Conservation (phyloP, 2,888 invertebrate species). For the Saturnia japonica region DNA sequence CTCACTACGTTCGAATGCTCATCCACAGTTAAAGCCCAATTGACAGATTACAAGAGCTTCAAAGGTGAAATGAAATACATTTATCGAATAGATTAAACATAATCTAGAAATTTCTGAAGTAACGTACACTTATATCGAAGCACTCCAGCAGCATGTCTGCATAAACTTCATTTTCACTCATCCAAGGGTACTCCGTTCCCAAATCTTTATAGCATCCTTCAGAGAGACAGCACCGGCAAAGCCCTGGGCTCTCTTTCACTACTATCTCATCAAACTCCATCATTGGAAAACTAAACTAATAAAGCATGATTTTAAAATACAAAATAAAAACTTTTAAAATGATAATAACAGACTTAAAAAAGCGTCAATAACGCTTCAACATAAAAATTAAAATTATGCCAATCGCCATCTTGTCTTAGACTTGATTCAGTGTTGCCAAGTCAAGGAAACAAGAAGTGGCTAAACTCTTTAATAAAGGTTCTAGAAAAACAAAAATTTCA, state of each 20-base stretch:
- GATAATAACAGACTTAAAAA: not conserved
- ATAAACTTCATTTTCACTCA: slow-evolving; percentile 75
- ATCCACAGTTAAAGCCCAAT: not conserved
- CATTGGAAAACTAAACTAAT: slow-evolving; percentile 37
- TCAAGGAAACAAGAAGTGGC: no score
- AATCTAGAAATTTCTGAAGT: not conserved
- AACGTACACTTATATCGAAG: slow-evolving; percentile 75
- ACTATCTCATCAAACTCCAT: slow-evolving; percentile 74
- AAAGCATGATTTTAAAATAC: slow-evolving; percentile 23
- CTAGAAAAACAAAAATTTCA: no score
- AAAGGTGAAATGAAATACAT: not conserved
- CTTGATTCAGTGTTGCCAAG: not conserved
- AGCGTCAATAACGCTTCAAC: slow-evolving; percentile 2
- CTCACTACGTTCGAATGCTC: no score
- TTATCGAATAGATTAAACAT: slow-evolving; percentile 15
- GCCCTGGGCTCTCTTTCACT: slow-evolving; percentile 72
- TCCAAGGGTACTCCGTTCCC: slow-evolving; percentile 69
- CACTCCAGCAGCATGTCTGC: slow-evolving; percentile 76
- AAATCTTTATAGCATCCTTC: slow-evolving; percentile 77
- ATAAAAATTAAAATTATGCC: not conserved
- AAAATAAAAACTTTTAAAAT: no score
- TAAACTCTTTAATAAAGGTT: no score
- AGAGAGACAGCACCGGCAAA: slow-evolving; percentile 76
- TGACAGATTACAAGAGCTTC: not conserved
- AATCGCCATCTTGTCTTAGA: slow-evolving; percentile 15